Conservation (phyloP, 2,888 invertebrate genomes). For the Neoaliturus tenellus region DNA sequence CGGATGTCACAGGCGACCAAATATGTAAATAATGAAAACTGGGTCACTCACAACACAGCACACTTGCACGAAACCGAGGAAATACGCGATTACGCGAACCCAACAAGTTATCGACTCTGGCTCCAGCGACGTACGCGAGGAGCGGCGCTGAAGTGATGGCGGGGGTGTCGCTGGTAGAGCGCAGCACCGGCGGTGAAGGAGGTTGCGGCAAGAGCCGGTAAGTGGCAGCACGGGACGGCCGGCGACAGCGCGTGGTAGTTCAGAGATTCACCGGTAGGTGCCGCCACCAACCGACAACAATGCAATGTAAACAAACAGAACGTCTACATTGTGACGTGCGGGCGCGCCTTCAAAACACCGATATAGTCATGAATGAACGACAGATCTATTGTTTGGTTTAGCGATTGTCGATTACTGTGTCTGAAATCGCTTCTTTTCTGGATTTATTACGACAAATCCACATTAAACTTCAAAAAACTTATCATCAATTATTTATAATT, state of each 20-base stretch:
- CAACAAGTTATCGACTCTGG: slow-evolving; percentile 28
- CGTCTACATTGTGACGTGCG: too few relatives aligned
- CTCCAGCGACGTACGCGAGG: too few relatives aligned
- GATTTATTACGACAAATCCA: too few relatives aligned
- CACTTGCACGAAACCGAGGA: background rate
- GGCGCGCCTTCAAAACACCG: too few relatives aligned
- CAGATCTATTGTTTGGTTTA: too few relatives aligned
- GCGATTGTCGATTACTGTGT: too few relatives aligned
- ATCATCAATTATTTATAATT: too few relatives aligned
- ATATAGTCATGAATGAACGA: too few relatives aligned
- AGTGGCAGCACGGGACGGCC: background rate
- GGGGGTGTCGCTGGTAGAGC: background rate
- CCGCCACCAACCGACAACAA: background rate
- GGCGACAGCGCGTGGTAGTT: background rate
- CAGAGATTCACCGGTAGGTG: background rate
- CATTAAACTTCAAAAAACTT: too few relatives aligned
- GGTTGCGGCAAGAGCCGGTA: background rate
- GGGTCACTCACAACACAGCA: background rate
- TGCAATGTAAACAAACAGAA: background rate
- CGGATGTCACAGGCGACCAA: background rate
- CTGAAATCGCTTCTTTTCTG: too few relatives aligned
- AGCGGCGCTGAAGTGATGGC: slow-evolving; percentile 4
- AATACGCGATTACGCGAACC: background rate
- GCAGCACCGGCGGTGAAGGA: background rate
- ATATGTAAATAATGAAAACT: background rate